Base-by-base conservation (phyloP, 2,113 vertebrate species). In the Rhegmatorhina hoffmannsi region DNA sequence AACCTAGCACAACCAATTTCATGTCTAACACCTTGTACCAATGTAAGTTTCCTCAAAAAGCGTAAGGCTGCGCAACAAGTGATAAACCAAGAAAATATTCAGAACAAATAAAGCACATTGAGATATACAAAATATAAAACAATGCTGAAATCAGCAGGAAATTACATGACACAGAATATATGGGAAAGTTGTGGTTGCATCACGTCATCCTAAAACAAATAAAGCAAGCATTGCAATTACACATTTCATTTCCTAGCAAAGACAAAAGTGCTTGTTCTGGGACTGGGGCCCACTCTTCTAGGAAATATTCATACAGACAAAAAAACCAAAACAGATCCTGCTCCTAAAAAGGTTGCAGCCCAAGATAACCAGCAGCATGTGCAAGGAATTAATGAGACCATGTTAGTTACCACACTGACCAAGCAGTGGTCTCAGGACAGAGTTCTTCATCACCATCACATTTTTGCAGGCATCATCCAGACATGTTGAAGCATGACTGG, bases 381-480 rank as follows among this genome's bases (percentile, higher is more conserved):
- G 72, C 50, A 70, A 67, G 28, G 55, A 77, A 66, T 40, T 74
- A 43, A 84, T 6, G 10, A 63, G 49, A 81, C 81, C 7, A 2
- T 1, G n/a, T 19, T 24, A 66, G 21, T 70, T 40, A 70, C 38
- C 24, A 58, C 1, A 2, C 28, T 74, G 59, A 59, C 36, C 58
- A 87, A 81, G 56, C 52, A 93, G 68, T 80, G 70, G 92, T 90
- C 88, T 7, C 60, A 34, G 29, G 20, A 56, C 68, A 50, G 38
- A 76, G 67, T 1, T 91, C 79, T 72, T 78, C 40, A 90, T 34
- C 34, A 78, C 38, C 50, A 36, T 8, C n/a, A 76, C 38, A 49
- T 52, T 94, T 80, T 38, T 84, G 60, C 47, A 89, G 68, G 60
- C 85, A 93, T 88, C 85, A 94, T 92, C 47, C 52, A 60, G 88